phyloP scores from a whole-genome alignment of 92 coral and sea anemone species.

The Blastomussa wellsi region DNA sequence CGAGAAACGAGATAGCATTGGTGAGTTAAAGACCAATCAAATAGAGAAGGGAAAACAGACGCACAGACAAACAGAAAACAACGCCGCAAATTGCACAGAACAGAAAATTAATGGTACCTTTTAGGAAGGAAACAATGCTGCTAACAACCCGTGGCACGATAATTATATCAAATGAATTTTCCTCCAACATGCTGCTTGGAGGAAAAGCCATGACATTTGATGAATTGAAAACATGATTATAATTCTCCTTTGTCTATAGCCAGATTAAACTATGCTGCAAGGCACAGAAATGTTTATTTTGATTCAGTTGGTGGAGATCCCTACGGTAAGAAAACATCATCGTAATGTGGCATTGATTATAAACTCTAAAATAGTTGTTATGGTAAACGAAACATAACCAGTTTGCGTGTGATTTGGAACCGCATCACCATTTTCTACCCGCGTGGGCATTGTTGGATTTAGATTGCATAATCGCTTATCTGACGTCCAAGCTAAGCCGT shows the following conservation, averaged over 20 bases:
- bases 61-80: not conserved
- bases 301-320: conserved; percentile 85
- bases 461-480: too few relatives aligned
- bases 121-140: too few relatives aligned
- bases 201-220: not conserved
- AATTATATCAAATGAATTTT: too few relatives aligned
- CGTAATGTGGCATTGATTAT: too few relatives aligned
- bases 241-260: conserved; percentile 33
- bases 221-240: not conserved
- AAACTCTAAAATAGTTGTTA: not conserved
- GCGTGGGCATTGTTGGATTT: not conserved
- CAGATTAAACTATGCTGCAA: conserved; percentile 76
- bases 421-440: too few relatives aligned
- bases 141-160: too few relatives aligned
- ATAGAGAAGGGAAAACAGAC: not conserved
- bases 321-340: conserved; percentile 56
- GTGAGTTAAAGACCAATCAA: not conserved
- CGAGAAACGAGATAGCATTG: conserved; percentile 3
- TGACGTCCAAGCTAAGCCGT: too few relatives aligned
- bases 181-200: not conserved
- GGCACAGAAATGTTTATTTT: conserved; percentile 85
- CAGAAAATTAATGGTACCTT: not conserved
- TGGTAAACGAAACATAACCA: not conserved
- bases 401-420: too few relatives aligned
- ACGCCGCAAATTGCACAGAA: not conserved